A percentile compares a stretch with the other conserved stretches of the same genome.
Evolutionary conservation across 2,888 invertebrate species (phyloP).

Genomic region (Mechanitis messenoides): DNA sequence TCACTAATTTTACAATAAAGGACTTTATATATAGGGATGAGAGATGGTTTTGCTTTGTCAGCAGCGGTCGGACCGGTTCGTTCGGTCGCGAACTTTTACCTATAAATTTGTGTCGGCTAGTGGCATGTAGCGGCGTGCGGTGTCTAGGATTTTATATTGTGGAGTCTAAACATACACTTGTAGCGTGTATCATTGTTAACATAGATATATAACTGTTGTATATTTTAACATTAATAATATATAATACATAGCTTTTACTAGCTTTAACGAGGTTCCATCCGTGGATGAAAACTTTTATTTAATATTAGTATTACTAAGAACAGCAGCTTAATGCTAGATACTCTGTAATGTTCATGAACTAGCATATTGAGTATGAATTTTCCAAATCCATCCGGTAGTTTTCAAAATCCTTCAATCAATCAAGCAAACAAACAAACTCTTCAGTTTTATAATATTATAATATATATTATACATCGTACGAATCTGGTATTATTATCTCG

Average conservation of each 20-base stretch:
- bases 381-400: too few relatives aligned
- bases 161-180: slow-evolving; percentile 33
- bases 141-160: slow-evolving; percentile 59
- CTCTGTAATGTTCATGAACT: too few relatives aligned
- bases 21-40: slow-evolving; percentile 46
- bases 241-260: too few relatives aligned
- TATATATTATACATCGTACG: slow-evolving; percentile 2
- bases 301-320: too few relatives aligned
- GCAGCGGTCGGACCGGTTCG: slow-evolving; percentile 56
- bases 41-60: slow-evolving; percentile 46
- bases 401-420: too few relatives aligned
- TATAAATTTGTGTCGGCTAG: slow-evolving; percentile 75
- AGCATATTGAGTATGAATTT: too few relatives aligned
- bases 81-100: slow-evolving; percentile 76
- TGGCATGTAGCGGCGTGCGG: slow-evolving; percentile 51
- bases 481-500: background rate
- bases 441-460: background rate
- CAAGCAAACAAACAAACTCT: too few relatives aligned
- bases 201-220: too few relatives aligned
- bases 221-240: too few relatives aligned
- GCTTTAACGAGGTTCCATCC: too few relatives aligned
- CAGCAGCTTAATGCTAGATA: too few relatives aligned
- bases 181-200: slow-evolving; percentile 22
- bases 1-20: slow-evolving; percentile 41
- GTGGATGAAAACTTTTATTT: too few relatives aligned